Evolutionary conservation across 1,140 invertebrate species (phyloP), one percentile per base, ranked within the genome.

Genomic region (Drosophila novamexicana): DNA sequence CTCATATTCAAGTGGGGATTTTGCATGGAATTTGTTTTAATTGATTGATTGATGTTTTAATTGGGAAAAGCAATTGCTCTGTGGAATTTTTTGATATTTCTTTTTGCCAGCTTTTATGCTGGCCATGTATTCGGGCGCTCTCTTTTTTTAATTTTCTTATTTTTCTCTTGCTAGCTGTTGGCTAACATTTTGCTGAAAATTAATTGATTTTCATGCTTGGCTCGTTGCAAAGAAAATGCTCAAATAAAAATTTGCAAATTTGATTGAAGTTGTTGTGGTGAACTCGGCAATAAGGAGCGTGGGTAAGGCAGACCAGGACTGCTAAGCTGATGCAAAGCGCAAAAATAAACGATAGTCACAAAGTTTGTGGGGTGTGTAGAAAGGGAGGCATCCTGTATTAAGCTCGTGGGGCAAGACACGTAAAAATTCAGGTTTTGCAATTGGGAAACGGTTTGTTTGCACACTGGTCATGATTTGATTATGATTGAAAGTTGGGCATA

Each of bases 31-130:
- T 84, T 84, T 64, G 80, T 89, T 89, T 89, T 89, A 89, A 89
- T 89, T 89, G 84, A 89, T 89, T 89, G 84, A 89, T 89, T 89
- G 84, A 89, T 89, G 84, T 89, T 89, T 89, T 89, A 89, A 89
- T 89, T 89, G 84, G 83, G 80, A 84, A 89, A 89, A 83, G 77
- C 84, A 81, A 83, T 75, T 75, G 63, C 77, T 69, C 22, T 63
- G 52, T 67, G 50, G 40, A 69, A 69, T 62, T 63, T 76, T 78
- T 18, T 59, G 10, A 66, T 76, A 68, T 83, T 70, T 54, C 52
- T 70, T 73, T 36, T 39, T 40, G 34, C 66, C 40, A 29, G 50
- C 36, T 45, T 56, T 44, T 56, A 18, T 22, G 52, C 50, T 57
- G 34, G 34, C 47, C 32, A 16, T 57, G 12, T 22, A 14, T 49